Base-by-base conservation (phyloP, 53 echinoderm and acorn worm genomes). In the Paracentrotus lividus region DNA sequence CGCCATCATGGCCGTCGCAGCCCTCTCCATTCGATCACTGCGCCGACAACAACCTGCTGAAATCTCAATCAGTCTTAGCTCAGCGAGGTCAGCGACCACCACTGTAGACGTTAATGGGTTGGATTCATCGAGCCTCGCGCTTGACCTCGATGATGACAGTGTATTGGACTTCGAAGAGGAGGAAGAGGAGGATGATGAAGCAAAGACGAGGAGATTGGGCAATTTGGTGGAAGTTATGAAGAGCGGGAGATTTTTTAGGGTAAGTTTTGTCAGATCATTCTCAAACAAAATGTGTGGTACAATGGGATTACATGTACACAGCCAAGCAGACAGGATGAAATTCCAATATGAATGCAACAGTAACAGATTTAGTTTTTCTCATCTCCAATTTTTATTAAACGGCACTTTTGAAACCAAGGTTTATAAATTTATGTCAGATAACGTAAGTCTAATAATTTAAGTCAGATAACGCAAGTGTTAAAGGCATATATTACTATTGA, bases 191-290 rank as follows among this genome's bases (percentile, higher is more conserved):
- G 38, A 88, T 32, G 88, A 88, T 34, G 88, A 88, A 21, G 43
- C 29, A 5, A 90, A 90, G 66, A 90, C 90, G 42, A 66, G 90
- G 67, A 90, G 90, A 49, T 21, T 90, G 21, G 90, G 64, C 45
- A 90, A 90, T 26, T 65, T 90, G 13, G 90, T 67, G 2, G 66
- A 90, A 44, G 90, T 90, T 12, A 90, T 90, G 90, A 90, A 90
- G 90, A 61, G 31, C 13, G 90, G 64, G 1, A 61, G 49, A 90
- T 90, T 61, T 65, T 90, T 90, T 66, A 90, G 90, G 90, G 90
- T 90, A 49, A 90, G 90, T 65, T 36, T 61, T 64, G 42, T 60
- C 43, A 21, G 9, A 13, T 7, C 26, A 26, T 85, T n/a, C n/a
- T n/a, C n/a, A n/a, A n/a, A n/a, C n/a, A n/a, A n/a, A n/a, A n/a